Base-by-base conservation (phyloP, 64 coral and sea anemone genomes). In the Montipora foliosa region DNA sequence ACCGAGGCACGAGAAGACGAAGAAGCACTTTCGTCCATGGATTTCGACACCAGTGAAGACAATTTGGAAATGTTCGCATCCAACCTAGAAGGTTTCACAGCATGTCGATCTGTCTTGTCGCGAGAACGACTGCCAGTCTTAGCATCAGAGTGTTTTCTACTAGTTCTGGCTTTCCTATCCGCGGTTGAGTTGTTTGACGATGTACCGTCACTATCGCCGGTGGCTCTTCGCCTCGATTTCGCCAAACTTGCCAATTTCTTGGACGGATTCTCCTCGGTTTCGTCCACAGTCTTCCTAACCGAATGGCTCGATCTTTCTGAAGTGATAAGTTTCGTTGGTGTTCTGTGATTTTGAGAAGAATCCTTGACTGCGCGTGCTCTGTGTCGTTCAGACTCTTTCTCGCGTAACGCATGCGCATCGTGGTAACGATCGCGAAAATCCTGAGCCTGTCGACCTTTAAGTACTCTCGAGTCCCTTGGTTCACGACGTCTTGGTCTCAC, bases 51-150 rank as follows among this genome's bases (percentile, higher is more conserved):
- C 17, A 86, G n/a, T 4, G 66, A 70, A 19, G 82, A 71, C 44
- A 86, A 15, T 64, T 71, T 86, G 11, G 82, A 51, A 50, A 86
- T 86, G 66, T 86, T 86, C 19, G 44, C 66, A 71, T 86, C 82
- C 11, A 86, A 22, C 47, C 82, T 51, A 0, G 60, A 44, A 58
- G 81, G 3, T 48, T 83, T 83, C 9, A 13, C 4, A 17, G 5
- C 64, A 72, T 68, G 25, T 8, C 13, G 71, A 71, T 71, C 62
- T 21, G 45, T 72, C 20, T 8, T 48, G 22, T 52, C 82, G 2
- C 82, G 82, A 67, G 82, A 85, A 22, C 37, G 64, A 50, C 71
- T 62, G 9, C 82, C 16, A 86, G 62, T 14, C 66, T 72, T 86
- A 17, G 16, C 19, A 50, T 49, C 82, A 16, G 62, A 0, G 14